Conservation (phyloP, 2,888 invertebrate species). For the Emesis castigata region DNA sequence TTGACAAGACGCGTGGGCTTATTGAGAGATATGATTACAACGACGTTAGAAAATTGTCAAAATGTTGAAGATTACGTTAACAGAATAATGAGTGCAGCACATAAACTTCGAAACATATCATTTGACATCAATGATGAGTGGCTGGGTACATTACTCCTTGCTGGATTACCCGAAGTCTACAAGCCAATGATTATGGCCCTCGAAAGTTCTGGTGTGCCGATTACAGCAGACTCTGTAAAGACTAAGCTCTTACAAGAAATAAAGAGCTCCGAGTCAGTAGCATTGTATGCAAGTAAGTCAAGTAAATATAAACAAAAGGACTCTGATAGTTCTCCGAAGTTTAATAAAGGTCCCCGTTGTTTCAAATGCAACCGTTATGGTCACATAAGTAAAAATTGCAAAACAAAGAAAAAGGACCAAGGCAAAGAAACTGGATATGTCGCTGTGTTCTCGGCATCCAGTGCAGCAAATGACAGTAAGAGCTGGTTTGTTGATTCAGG, state of each 20-base stretch:
- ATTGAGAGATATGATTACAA: slow-evolving; percentile 55
- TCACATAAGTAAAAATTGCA: background rate
- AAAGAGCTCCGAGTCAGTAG: background rate
- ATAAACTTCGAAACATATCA: slow-evolving; percentile 55
- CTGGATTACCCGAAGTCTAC: slow-evolving; percentile 55
- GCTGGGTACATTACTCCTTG: slow-evolving; percentile 55
- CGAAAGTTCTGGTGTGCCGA: slow-evolving; percentile 13
- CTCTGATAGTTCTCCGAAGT: too few relatives aligned
- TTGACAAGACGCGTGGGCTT: slow-evolving; percentile 52
- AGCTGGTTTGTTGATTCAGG: slow-evolving; percentile 56
- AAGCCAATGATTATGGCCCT: slow-evolving; percentile 54
- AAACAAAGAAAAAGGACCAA: too few relatives aligned
- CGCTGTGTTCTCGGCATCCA: slow-evolving; percentile 2
- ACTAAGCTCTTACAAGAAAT: background rate
- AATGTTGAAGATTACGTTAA: slow-evolving; percentile 60
- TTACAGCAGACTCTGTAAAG: slow-evolving; percentile 2
- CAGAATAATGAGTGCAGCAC: slow-evolving; percentile 57
- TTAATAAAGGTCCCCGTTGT: too few relatives aligned
- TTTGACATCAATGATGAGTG: slow-evolving; percentile 60
- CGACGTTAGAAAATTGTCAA: slow-evolving; percentile 35
- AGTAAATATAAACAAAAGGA: too few relatives aligned
- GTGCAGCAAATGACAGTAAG: background rate
- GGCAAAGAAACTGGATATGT: slow-evolving; percentile 1
- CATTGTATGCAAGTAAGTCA: too few relatives aligned
- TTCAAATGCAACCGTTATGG: too few relatives aligned